phyloP scores from a whole-genome alignment of 2,888 invertebrate species.

The Rotaria sp. region DNA sequence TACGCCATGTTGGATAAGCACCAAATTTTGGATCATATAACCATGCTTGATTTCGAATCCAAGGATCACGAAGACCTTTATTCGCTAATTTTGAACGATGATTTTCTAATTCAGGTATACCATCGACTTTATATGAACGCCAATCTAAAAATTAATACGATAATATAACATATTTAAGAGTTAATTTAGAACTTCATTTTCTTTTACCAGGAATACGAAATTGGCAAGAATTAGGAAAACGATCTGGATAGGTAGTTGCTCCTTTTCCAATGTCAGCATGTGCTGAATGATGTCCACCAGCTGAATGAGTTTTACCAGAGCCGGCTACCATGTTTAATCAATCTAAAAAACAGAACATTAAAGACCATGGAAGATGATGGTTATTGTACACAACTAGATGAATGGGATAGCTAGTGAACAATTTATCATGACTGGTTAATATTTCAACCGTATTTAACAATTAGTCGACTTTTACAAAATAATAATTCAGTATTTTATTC shows the following conservation, averaged over 20 bases:
- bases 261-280: neutral
- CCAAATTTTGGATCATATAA: constrained; percentile 36
- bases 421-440: neutral
- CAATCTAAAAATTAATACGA: constrained; percentile 26
- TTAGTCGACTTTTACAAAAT: neutral
- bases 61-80: constrained; percentile 39
- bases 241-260: neutral
- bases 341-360: neutral
- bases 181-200: neutral
- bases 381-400: neutral
- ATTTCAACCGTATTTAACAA: neutral
- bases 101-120: constrained; percentile 33
- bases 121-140: constrained; percentile 37
- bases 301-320: neutral
- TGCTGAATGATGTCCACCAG: neutral
- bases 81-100: constrained; percentile 1
- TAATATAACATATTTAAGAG: neutral
- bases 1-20: constrained; percentile 23
- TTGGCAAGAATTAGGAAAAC: neutral
- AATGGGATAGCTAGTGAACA: neutral
- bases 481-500: neutral
- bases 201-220: neutral
- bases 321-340: neutral
- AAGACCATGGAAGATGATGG: neutral
- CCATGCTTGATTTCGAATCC: constrained; percentile 40